Evolutionary conservation across 2,113 vertebrate species (phyloP).

Genomic region (Cyanocitta stelleri): DNA sequence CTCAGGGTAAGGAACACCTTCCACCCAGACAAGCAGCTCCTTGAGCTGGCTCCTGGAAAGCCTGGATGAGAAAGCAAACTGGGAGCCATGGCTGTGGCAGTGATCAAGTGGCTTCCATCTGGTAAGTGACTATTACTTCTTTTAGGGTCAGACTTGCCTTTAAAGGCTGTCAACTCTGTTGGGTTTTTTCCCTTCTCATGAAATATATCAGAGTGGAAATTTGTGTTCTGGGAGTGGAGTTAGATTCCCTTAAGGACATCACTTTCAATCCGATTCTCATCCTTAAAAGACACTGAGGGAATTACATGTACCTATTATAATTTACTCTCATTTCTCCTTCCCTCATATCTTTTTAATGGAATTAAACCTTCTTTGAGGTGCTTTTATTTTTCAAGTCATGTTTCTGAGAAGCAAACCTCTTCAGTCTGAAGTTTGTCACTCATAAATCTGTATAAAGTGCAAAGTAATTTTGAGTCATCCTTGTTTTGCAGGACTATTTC

Average conservation of each 20-base stretch:
- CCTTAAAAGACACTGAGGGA: background rate
- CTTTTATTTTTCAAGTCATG: background rate
- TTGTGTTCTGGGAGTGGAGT: background rate
- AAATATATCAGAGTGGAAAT: background rate
- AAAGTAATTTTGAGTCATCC: background rate
- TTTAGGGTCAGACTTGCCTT: background rate
- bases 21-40: background rate
- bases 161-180: background rate
- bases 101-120: background rate
- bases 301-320: background rate
- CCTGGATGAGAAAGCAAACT: background rate
- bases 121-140: background rate
- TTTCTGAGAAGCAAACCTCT: background rate
- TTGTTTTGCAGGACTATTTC: background rate
- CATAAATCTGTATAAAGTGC: background rate
- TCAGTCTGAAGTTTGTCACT: background rate
- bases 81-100: background rate
- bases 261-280: background rate
- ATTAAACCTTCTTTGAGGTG: background rate
- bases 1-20: background rate
- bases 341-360: background rate
- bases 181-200: background rate
- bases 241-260: background rate
- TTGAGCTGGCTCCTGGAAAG: background rate
- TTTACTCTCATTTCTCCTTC: background rate